Evolutionary conservation across 2,888 invertebrate species (phyloP), one percentile per base, ranked within the genome.

Genomic region (Linnaemya tessellans): DNA sequence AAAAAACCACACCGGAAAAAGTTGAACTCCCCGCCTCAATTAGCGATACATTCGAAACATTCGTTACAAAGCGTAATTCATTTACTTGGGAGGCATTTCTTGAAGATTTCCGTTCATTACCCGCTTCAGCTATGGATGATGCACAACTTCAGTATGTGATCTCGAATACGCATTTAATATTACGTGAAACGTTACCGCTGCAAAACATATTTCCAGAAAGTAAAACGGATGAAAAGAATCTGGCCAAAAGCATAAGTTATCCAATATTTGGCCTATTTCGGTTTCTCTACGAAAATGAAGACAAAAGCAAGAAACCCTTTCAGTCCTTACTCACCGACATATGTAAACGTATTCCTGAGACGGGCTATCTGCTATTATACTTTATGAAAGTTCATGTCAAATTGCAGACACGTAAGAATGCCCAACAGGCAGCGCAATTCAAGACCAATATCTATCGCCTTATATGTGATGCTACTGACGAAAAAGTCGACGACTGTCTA

Each of bases 231-330:
- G 95, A 95, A 89, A 93, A 94, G 86, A 93, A 89, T 84, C 87
- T 97, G 85, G 94, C 95, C 88, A 96, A 96, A 90, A 97, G 96
- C 89, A 95, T 97, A 89, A 96, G 96, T 89, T 95, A 95, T 46
- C 97, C 97, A 78, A 92, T 98, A 88, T 98, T 98, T 93, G 96
- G 97, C 20, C 94, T 98, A 94, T 97, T 97, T 92, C 95, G 97
- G 88, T 96, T 96, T 92, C 94, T 98, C 75, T 96, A 96, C 89
- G 95, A 95, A 88, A 90, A 90, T 91, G 95, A 97, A 92, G 95
- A 96, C 92, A 94, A 96, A 89, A 94, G 95, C 86, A 94, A 96
- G 88, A 97, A 97, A 92, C 95, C 97, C 43, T 93, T 98, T 87
- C 93, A 97, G 87, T 95, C 96, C 87, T 94, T 98, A 64, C 93